Evolutionary conservation across 30 jellyfish, hydroid and myxozoan genomes (phyloP).

Genomic region (Aurelia sp.): DNA sequence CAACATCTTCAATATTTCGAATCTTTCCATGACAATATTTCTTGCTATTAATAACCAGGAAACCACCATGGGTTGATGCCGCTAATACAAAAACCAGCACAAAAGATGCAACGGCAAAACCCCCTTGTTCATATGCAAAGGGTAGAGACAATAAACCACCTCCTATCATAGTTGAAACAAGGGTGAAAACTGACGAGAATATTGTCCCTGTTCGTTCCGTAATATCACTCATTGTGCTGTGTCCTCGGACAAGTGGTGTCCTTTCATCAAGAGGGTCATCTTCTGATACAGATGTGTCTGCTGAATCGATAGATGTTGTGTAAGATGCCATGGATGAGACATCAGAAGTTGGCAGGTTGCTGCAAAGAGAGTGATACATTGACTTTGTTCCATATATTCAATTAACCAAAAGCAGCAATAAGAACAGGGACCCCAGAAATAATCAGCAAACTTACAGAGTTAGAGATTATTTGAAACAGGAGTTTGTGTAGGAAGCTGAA

Average conservation of each 20-base stretch:
- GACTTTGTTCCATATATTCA: too few relatives aligned
- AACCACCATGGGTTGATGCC: conserved; percentile 94
- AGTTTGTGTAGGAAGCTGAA: too few relatives aligned
- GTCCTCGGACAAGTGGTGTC: conserved; percentile 54
- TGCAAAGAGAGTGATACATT: background rate
- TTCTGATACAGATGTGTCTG: conserved; percentile 26
- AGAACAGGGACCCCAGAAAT: too few relatives aligned
- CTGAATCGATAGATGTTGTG: conserved; percentile 51
- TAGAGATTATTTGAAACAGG: too few relatives aligned
- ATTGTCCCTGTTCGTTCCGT: conserved; percentile 82
- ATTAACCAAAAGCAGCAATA: too few relatives aligned
- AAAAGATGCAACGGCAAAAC: conserved; percentile 81
- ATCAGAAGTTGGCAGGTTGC: conserved; percentile 16
- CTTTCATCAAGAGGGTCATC: conserved; percentile 49
- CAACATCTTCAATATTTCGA: conserved; percentile 94
- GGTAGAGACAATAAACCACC: conserved; percentile 97
- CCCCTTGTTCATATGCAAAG: conserved; percentile 97
- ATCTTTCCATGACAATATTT: conserved; percentile 93
- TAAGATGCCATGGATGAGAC: conserved; percentile 14
- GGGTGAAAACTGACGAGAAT: conserved; percentile 88
- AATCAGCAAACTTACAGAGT: too few relatives aligned
- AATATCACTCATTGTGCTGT: conserved; percentile 40
- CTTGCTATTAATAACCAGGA: conserved; percentile 88
- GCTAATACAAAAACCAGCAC: conserved; percentile 82
- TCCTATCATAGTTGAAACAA: conserved; percentile 98